These are phyloP conservation scores for Psylliodes chrysocephalus DNA, from an alignment of 2,888 invertebrate genomes.

Conservation along the genomic window DNA sequence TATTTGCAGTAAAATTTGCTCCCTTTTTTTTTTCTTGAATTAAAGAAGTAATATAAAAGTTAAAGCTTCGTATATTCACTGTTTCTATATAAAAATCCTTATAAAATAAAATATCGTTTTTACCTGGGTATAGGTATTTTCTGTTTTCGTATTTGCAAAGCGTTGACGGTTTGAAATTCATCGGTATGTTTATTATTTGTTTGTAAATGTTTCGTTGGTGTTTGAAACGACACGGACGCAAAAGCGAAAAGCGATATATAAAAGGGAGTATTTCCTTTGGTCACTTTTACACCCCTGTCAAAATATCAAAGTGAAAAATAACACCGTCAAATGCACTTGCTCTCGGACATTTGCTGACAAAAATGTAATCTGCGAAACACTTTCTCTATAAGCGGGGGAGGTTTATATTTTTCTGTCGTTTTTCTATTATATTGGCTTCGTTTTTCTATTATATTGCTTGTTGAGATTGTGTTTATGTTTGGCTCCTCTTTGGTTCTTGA, in stretches of 20 bases:
- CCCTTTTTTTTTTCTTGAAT: no score
- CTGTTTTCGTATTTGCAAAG: no score
- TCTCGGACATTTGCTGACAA: constrained; percentile 46
- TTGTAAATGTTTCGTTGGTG: constrained; percentile 21
- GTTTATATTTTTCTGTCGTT: constrained; percentile 38
- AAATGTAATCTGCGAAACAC: constrained; percentile 43
- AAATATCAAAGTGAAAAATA: constrained; percentile 63
- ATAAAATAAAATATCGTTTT: no score
- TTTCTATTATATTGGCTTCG: constrained; percentile 32
- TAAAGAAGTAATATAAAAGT: no score
- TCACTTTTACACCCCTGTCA: constrained; percentile 62
- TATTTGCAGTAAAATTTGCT: no score
- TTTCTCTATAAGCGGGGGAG: constrained; percentile 35
- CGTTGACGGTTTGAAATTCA: background rate
- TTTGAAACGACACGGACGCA: constrained; percentile 31
- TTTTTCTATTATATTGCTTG: constrained; percentile 20
- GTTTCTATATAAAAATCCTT: no score
- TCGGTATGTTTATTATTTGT: constrained; percentile 9
- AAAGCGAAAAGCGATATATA: constrained; percentile 40
- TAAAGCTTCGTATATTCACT: no score
- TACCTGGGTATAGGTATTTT: no score
- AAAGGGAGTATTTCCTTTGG: constrained; percentile 53
- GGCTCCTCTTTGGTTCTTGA: no score
- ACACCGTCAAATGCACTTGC: constrained; percentile 62
- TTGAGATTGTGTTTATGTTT: constrained; percentile 1